These are phyloP conservation scores for Eulacestoma nigropectus DNA, from an alignment of 2,113 vertebrate species.

Conservation along the genomic window DNA sequence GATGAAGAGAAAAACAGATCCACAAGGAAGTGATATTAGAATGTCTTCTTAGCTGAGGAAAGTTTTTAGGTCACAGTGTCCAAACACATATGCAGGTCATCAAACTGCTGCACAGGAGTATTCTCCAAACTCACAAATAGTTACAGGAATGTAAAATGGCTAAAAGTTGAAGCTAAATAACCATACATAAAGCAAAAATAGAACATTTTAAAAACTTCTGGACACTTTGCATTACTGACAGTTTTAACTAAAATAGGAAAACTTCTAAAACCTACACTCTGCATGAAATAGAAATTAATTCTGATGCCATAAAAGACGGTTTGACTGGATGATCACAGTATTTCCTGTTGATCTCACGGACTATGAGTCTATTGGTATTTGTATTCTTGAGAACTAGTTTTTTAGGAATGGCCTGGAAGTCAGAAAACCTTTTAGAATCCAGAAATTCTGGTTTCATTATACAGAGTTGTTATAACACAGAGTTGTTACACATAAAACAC, in stretches of 20 bases:
- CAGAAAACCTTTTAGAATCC: not conserved
- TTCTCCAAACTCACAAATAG: not conserved
- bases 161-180: not conserved
- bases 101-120: not conserved
- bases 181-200: not conserved
- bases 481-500: not conserved
- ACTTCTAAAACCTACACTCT: not conserved
- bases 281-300: not conserved
- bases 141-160: not conserved
- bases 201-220: not conserved
- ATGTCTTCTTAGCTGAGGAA: not conserved
- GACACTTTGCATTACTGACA: not conserved
- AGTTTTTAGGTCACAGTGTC: not conserved
- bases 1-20: not conserved
- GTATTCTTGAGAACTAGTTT: not conserved
- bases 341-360: not conserved
- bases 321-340: not conserved
- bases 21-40: not conserved
- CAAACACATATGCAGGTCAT: not conserved
- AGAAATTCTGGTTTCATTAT: not conserved
- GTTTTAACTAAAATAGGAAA: not conserved
- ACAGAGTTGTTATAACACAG: not conserved
- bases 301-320: not conserved
- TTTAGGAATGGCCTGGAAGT: not conserved
- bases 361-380: not conserved